These are phyloP conservation scores for Eupelmus urozonus DNA, from an alignment of 2,888 invertebrate genomes.

Conservation along the genomic window DNA sequence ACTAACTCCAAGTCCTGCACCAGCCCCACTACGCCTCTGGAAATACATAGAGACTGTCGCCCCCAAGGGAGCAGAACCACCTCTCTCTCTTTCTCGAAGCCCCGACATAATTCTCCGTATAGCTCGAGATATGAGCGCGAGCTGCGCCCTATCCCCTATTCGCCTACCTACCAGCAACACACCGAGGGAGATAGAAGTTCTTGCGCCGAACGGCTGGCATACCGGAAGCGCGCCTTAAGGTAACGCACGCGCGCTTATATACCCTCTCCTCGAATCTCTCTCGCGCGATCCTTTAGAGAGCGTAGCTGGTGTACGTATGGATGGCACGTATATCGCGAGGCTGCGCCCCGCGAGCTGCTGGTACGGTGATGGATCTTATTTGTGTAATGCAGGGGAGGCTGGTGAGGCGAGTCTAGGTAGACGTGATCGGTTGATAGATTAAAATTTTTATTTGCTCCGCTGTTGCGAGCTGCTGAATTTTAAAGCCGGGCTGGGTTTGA, in stretches of 20 bases:
- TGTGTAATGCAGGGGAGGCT: too few species aligned
- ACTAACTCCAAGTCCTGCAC: too few species aligned
- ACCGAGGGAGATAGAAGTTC: background rate
- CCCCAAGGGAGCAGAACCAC: slow-evolving; percentile 22
- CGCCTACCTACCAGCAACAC: background rate
- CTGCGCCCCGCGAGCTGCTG: too few species aligned
- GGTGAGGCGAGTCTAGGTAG: too few species aligned
- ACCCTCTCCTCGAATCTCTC: background rate
- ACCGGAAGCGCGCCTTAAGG: slow-evolving; percentile 3
- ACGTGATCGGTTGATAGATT: background rate
- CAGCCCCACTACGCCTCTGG: too few species aligned
- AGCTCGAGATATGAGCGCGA: slow-evolving; percentile 34
- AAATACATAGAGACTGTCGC: too few species aligned
- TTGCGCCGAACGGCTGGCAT: background rate
- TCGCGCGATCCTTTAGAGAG: too few species aligned
- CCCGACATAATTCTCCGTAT: slow-evolving; percentile 37
- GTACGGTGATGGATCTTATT: too few species aligned
- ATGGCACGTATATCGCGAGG: background rate
- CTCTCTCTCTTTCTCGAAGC: too few species aligned
- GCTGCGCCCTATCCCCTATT: background rate
- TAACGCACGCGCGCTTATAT: background rate
- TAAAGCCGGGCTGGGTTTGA: too few species aligned
- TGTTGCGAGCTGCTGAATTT: background rate
- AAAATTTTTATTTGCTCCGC: slow-evolving; percentile 4
- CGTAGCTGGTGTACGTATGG: background rate